These are phyloP conservation scores for Polyommatus icarus DNA, from an alignment of 2,888 invertebrate species.

Conservation along the genomic window DNA sequence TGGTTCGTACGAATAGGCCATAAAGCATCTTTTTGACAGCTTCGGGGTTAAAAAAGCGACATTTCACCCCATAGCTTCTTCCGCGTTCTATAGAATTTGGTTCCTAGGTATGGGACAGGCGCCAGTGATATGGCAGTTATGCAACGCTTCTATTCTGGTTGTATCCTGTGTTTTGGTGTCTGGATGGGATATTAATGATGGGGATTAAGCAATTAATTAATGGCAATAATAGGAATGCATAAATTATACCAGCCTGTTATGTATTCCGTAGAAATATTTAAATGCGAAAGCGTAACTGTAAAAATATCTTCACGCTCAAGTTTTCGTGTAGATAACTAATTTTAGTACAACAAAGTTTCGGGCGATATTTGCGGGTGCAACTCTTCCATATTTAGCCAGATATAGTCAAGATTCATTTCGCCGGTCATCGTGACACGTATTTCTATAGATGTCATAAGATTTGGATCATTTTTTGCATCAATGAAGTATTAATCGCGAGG, in stretches of 20 bases:
- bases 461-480: constrained; percentile 48
- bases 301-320: too few species aligned
- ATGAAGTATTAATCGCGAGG: constrained; percentile 25
- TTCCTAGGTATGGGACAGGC: background rate
- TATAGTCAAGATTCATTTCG: background rate
- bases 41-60: background rate
- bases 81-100: background rate
- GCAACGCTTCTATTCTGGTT: background rate
- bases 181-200: background rate
- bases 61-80: background rate
- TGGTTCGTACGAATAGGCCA: background rate
- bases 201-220: background rate
- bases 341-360: too few species aligned
- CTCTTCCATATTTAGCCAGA: background rate
- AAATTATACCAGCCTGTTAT: too few species aligned
- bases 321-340: too few species aligned
- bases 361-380: too few species aligned
- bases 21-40: background rate
- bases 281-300: too few species aligned
- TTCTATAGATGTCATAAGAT: constrained; percentile 6
- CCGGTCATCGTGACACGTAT: background rate
- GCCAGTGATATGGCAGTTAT: background rate
- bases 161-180: background rate
- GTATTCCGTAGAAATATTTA: too few species aligned
- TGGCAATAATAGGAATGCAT: background rate